Evolutionary conservation across 2,113 vertebrate species (phyloP).

Genomic region (Grallaria varia): DNA sequence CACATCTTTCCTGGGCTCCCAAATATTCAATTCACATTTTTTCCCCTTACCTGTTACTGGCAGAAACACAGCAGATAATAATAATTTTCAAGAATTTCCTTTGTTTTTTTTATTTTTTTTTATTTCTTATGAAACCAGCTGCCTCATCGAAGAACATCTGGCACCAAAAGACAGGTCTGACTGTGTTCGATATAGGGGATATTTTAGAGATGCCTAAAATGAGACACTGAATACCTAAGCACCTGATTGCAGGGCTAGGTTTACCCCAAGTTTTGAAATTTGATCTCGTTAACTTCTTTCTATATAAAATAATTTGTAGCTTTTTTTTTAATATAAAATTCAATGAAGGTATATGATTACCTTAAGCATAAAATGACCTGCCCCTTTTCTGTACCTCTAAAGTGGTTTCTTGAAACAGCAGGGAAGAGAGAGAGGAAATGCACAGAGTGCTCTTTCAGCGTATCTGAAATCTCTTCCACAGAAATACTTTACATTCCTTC

Average conservation of each 20-base stretch:
- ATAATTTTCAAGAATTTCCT: not conserved
- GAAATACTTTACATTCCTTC: not conserved
- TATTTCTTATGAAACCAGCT: not conserved
- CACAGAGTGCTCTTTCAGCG: not conserved
- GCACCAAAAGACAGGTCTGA: not conserved
- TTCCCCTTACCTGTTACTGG: not conserved
- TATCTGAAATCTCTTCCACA: not conserved
- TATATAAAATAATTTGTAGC: not conserved
- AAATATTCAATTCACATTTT: not conserved
- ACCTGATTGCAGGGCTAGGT: not conserved
- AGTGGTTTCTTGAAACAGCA: not conserved
- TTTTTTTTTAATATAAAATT: not conserved
- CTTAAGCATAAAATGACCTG: not conserved
- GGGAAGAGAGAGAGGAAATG: not conserved
- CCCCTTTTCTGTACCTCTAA: not conserved
- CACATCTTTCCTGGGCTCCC: not conserved
- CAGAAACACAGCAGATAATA: not conserved
- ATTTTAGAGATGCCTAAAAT: not conserved
- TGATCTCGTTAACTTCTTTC: not conserved
- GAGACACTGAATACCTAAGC: not conserved
- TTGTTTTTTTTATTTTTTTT: not conserved
- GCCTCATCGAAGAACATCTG: not conserved
- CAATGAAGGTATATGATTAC: not conserved
- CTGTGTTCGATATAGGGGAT: not conserved
- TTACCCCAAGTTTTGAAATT: not conserved